Evolutionary conservation across 2,113 vertebrate genomes (phyloP), one percentile per base, ranked within the genome.

Genomic region (Hepsetus odoe): DNA sequence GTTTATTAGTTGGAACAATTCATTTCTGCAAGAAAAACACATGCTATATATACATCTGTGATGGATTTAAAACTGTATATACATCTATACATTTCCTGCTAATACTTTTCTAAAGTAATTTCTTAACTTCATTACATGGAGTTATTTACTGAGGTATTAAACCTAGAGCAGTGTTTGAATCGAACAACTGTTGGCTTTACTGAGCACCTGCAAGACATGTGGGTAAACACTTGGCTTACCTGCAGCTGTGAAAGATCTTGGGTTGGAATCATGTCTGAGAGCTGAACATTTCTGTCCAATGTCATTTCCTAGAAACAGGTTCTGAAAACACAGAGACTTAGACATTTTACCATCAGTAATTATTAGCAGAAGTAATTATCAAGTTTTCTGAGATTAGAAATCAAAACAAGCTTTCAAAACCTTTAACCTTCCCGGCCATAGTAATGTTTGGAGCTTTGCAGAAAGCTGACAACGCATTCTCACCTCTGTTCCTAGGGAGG

Each of bases 231-330:
- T 49, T 28, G 20, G 24, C 80, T 70, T 83, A 95, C 95, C 91
- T 94, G 94, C 40, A 94, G 76, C 56, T 95, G 93, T 79, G 94
- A 87, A 95, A 92, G 85, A 94, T 89, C 90, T 93, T 94, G 80
- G 95, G 93, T 78, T 93, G 94, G 80, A 93, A 83, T 26, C 93
- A 93, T 40, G 91, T 91, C 33, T 93, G 82, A 4, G 94, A 93
- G 86, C 51, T 92, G 93, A 35, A 89, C 76, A 80, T 86, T 46
- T 94, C 91, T 76, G 90, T 87, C 72, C 86, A 88, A 70, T 79
- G 72, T 87, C 79, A 46, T 38, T 82, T 12, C 65, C 84, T 24
- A n/a, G n/a, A n/a, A n/a, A n/a, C n/a, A n/a, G n/a, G n/a, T n/a
- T n/a, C n/a, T n/a, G n/a, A n/a, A n/a, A n/a, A n/a, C 2, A 20